These are phyloP conservation scores for Fukomys damarensis DNA, from an alignment of 2,113 vertebrate genomes.

Conservation along the genomic window DNA sequence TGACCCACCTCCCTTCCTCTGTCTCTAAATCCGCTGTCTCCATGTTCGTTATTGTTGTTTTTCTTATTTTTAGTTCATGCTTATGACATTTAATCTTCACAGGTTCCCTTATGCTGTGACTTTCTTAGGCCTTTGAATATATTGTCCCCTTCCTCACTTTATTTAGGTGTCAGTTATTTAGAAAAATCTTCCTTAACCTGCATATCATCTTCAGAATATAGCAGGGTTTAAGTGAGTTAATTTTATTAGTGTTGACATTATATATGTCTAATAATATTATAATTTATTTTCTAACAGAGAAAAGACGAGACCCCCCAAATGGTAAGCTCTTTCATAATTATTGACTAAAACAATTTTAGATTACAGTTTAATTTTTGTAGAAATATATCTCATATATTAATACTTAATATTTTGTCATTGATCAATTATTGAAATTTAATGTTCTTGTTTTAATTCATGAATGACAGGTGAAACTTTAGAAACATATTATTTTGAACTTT, in stretches of 20 bases:
- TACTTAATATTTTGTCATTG: conserved; percentile 35
- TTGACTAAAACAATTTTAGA: conserved; percentile 32
- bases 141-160: background rate
- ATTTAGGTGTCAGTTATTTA: conserved; percentile 44
- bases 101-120: background rate
- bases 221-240: conserved; percentile 29
- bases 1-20: background rate
- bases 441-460: conserved; percentile 58
- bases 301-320: conserved; percentile 81
- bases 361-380: conserved; percentile 46
- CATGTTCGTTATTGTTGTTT: background rate
- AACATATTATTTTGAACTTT: background rate
- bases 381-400: conserved; percentile 26
- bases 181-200: conserved; percentile 6
- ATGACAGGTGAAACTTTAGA: background rate
- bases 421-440: background rate
- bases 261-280: conserved; percentile 60
- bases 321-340: conserved; percentile 78
- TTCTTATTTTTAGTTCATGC: background rate
- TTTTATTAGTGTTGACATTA: background rate
- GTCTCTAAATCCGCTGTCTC: background rate
- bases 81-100: background rate
- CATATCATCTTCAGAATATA: background rate
- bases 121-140: background rate
- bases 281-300: conserved; percentile 80